These are phyloP conservation scores for Mustela erminea DNA, from an alignment of 2,797 vertebrate species.

Conservation along the genomic window DNA sequence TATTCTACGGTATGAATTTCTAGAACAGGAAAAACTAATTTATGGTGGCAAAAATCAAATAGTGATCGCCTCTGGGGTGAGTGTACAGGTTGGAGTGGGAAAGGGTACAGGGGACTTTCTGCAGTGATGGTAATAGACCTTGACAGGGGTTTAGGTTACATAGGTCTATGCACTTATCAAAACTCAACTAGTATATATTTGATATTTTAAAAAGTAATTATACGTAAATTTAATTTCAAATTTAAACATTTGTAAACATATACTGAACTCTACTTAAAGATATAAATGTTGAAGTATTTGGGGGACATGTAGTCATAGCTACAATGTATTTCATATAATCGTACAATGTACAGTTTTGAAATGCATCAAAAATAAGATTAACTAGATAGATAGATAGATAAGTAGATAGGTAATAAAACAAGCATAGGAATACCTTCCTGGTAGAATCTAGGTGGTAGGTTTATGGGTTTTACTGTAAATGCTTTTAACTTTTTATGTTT, in stretches of 20 bases:
- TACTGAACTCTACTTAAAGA: conserved; percentile 2
- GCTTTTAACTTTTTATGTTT: conserved; percentile 1
- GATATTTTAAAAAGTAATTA: not conserved
- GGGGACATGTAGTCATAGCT: not conserved
- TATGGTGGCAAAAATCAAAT: not conserved
- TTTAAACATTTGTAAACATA: not conserved
- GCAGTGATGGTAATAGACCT: not conserved
- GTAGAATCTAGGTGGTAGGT: not conserved
- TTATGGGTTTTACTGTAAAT: not conserved
- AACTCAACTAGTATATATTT: not conserved
- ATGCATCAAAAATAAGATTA: conserved; percentile 35
- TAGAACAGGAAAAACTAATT: conserved; percentile 10
- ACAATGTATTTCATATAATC: not conserved
- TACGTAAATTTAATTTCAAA: not conserved
- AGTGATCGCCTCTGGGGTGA: not conserved
- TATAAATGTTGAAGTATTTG: not conserved
- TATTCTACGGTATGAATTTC: not conserved
- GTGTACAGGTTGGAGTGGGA: not conserved
- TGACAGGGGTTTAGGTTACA: not conserved
- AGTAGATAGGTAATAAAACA: not conserved
- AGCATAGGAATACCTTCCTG: conserved; percentile 5
- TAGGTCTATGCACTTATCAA: not conserved
- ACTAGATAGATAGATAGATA: not conserved
- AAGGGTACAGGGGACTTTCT: not conserved
- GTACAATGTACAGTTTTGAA: not conserved